Conservation (phyloP, 30 jellyfish, hydroid and myxozoan genomes). For the Rhopilema esculentum region DNA sequence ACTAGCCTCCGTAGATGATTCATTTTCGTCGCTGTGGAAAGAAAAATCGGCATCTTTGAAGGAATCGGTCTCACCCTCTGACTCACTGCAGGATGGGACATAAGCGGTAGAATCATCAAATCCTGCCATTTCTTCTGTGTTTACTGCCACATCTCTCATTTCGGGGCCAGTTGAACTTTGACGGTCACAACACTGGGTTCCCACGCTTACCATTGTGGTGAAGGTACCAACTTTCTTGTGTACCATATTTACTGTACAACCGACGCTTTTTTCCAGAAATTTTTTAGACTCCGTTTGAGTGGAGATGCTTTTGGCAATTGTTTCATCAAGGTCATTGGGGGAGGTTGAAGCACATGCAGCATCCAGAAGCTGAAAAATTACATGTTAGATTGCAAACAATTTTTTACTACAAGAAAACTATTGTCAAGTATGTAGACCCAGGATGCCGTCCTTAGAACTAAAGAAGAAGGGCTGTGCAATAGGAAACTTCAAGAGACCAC, state of each 20-base stretch:
- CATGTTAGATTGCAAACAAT: not conserved
- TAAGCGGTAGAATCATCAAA: not conserved
- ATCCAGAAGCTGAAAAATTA: conserved; percentile 20
- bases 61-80: conserved; percentile 9
- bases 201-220: not conserved
- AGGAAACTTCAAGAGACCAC: no score
- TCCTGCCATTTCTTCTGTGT: not conserved
- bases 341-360: conserved; percentile 21
- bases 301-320: conserved; percentile 17
- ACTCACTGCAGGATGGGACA: conserved; percentile 18
- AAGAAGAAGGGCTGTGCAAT: no score
- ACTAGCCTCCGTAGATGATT: not conserved
- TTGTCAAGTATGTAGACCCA: not conserved
- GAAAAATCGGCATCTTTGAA: conserved; percentile 14
- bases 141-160: not conserved
- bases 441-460: no score
- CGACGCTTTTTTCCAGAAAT: conserved; percentile 1
- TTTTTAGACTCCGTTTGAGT: conserved; percentile 32
- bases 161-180: conserved; percentile 1
- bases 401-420: not conserved
- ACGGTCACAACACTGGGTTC: conserved; percentile 2
- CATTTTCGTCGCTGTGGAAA: conserved; percentile 18
- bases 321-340: conserved; percentile 14
- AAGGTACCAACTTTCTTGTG: conserved; percentile 11
- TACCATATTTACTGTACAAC: not conserved